phyloP scores from a whole-genome alignment of 2,113 vertebrate species.

The Micronycteris hirsuta region DNA sequence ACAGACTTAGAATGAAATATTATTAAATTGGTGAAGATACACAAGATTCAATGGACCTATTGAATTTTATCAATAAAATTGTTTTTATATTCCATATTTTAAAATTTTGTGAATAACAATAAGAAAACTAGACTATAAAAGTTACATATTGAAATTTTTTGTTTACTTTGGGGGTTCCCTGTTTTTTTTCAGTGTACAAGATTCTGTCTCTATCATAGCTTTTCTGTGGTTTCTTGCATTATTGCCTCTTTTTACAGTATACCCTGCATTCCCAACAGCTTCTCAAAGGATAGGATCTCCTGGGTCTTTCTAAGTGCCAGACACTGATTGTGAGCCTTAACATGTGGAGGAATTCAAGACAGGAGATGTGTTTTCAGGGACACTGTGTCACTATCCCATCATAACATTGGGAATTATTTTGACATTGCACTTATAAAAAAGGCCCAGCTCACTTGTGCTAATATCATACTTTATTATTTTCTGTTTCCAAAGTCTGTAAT shows the following conservation, averaged over 20 bases:
- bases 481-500: constrained; percentile 74
- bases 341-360: constrained; percentile 57
- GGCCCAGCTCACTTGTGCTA: constrained; percentile 63
- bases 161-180: background rate
- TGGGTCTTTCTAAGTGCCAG: constrained; percentile 38
- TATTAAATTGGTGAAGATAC: background rate
- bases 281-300: constrained; percentile 8
- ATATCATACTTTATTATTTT: constrained; percentile 73
- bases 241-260: background rate
- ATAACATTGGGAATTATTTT: constrained; percentile 75
- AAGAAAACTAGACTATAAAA: constrained; percentile 17
- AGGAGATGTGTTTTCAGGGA: constrained; percentile 67
- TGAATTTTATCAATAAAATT: constrained; percentile 10
- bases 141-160: background rate
- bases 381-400: constrained; percentile 67
- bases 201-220: background rate
- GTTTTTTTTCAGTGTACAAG: background rate
- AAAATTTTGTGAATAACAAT: background rate
- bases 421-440: constrained; percentile 73
- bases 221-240: background rate
- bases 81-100: background rate
- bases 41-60: background rate
- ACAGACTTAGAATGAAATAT: background rate
- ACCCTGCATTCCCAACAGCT: background rate
- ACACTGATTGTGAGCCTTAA: constrained; percentile 41